Evolutionary conservation across 2,797 vertebrate species (phyloP).

Genomic region (Pygocentrus nattereri): DNA sequence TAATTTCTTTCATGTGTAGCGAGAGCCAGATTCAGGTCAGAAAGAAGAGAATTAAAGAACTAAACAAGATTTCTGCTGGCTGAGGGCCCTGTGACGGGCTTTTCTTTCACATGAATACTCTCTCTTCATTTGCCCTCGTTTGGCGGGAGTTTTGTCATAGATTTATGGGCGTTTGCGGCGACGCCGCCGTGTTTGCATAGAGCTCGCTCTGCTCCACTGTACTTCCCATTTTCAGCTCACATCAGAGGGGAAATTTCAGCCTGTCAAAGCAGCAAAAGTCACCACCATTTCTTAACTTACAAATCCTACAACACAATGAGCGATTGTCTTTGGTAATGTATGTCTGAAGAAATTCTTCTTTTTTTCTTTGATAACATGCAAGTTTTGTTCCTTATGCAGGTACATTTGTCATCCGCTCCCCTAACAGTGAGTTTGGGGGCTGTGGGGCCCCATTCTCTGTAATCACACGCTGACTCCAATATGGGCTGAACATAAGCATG

Average conservation of each 20-base stretch:
- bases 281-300: slow-evolving; percentile 54
- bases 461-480: slow-evolving; percentile 50
- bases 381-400: slow-evolving; percentile 55
- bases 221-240: slow-evolving; percentile 66
- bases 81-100: slow-evolving; percentile 77
- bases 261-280: slow-evolving; percentile 65
- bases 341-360: slow-evolving; percentile 6
- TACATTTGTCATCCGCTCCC: slow-evolving; percentile 58
- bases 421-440: slow-evolving; percentile 47
- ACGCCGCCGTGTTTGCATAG: slow-evolving; percentile 68
- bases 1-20: slow-evolving; percentile 93
- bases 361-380: slow-evolving; percentile 49
- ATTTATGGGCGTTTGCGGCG: slow-evolving; percentile 77
- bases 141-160: slow-evolving; percentile 79
- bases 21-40: slow-evolving; percentile 90
- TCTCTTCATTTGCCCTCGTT: slow-evolving; percentile 71
- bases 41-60: slow-evolving; percentile 86
- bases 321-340: slow-evolving; percentile 56
- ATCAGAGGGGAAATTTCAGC: slow-evolving; percentile 65
- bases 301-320: slow-evolving; percentile 46
- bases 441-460: slow-evolving; percentile 37
- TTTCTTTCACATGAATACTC: slow-evolving; percentile 72
- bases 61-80: slow-evolving; percentile 79
- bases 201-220: slow-evolving; percentile 65
- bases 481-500: slow-evolving; percentile 60